Percentiles rank a stretch among this genome's conserved stretches.
Evolutionary conservation across 2,888 invertebrate species (phyloP).

Genomic region (Synanthedon andrenaeformis): DNA sequence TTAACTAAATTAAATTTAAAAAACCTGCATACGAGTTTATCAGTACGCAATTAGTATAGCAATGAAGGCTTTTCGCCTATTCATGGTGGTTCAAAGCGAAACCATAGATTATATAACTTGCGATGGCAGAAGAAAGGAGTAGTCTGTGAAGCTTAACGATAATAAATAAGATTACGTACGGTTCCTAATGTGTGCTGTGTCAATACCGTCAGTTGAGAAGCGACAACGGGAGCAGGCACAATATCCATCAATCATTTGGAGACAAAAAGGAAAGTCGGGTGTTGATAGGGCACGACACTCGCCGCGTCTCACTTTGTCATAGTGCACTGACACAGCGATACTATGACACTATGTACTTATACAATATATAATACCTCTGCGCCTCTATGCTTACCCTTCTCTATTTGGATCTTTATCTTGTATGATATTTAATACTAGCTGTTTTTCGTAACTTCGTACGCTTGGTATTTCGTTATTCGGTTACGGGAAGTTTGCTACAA

Average conservation of each 20-base stretch:
- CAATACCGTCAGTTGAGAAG: conserved; percentile 21
- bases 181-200: neutral
- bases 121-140: no score
- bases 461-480: no score
- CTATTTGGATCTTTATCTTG: neutral
- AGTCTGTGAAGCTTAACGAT: no score
- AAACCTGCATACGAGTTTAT: no score
- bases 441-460: no score
- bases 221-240: conserved; percentile 23
- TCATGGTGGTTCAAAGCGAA: no score
- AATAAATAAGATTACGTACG: neutral
- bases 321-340: conserved; percentile 10
- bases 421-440: no score
- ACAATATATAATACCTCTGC: neutral
- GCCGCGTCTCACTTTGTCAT: conserved; percentile 36
- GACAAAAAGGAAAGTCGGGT: conserved; percentile 44
- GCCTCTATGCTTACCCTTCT: neutral
- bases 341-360: neutral
- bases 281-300: conserved; percentile 43
- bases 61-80: no score
- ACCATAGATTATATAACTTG: no score
- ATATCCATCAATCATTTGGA: conserved; percentile 47
- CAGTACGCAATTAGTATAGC: no score
- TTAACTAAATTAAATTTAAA: no score
- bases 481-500: no score